Evolutionary conservation across 2,888 invertebrate species (phyloP).

Genomic region (Melanophora roralis): DNA sequence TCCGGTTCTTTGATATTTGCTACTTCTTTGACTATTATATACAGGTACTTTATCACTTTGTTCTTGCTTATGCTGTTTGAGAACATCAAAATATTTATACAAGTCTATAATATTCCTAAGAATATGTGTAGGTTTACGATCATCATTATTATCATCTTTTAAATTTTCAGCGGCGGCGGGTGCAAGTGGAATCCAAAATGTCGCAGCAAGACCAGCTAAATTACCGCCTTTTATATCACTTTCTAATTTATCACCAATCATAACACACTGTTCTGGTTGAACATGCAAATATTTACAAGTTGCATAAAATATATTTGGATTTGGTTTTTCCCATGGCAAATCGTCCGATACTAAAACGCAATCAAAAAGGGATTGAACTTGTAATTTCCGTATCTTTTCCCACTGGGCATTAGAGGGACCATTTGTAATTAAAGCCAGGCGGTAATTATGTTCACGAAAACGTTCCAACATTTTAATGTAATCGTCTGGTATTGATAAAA

Average conservation of each 20-base stretch:
- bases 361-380: conserved; percentile 86
- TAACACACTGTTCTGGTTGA: conserved; percentile 85
- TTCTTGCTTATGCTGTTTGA: background rate
- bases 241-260: conserved; percentile 93
- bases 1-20: conserved; percentile 67
- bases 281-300: conserved; percentile 88
- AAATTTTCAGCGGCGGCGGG: conserved; percentile 59
- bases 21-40: conserved; percentile 51
- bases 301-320: conserved; percentile 87
- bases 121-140: conserved; percentile 71
- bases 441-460: conserved; percentile 83
- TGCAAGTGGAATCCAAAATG: conserved; percentile 86
- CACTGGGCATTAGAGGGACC: conserved; percentile 91
- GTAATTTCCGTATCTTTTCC: conserved; percentile 88
- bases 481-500: conserved; percentile 83
- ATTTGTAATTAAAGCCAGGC: conserved; percentile 89
- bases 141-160: conserved; percentile 66
- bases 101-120: conserved; percentile 73
- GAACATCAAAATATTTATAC: conserved; percentile 72
- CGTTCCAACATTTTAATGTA: conserved; percentile 83
- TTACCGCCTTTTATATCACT: conserved; percentile 92
- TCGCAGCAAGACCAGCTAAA: conserved; percentile 85
- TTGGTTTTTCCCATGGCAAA: conserved; percentile 91
- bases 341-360: conserved; percentile 89
- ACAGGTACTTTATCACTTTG: conserved; percentile 43